Evolutionary conservation across 2,797 vertebrate species (phyloP).

Genomic region (Gadopsis marmoratus): DNA sequence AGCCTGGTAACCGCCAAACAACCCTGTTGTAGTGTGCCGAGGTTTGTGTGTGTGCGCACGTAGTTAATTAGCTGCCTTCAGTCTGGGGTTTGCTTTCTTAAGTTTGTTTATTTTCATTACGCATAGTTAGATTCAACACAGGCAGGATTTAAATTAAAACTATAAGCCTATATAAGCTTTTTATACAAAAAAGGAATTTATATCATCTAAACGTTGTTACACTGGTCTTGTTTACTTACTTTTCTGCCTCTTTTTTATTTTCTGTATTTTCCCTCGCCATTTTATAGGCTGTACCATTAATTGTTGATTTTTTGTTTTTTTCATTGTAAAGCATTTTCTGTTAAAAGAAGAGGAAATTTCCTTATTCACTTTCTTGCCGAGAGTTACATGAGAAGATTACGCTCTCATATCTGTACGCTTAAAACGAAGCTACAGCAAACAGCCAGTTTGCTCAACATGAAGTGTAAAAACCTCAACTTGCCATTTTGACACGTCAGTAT

Average conservation of each 20-base stretch:
- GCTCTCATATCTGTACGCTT: background rate
- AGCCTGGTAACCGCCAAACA: conserved; percentile 61
- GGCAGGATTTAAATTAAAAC: conserved; percentile 18
- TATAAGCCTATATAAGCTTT: conserved; percentile 2
- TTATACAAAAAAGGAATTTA: background rate
- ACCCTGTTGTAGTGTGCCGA: conserved; percentile 36
- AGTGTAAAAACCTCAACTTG: background rate
- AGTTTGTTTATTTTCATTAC: conserved; percentile 45
- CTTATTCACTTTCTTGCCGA: background rate
- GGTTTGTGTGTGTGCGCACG: conserved; percentile 26
- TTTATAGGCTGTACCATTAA: background rate
- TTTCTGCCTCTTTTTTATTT: background rate
- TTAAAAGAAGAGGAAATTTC: background rate
- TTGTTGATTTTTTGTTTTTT: background rate
- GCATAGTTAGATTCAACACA: conserved; percentile 3
- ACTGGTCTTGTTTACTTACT: background rate
- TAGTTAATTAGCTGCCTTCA: conserved; percentile 27
- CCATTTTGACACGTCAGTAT: background rate
- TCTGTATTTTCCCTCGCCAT: background rate
- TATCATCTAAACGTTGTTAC: background rate
- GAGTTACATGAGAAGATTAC: background rate
- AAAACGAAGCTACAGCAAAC: background rate
- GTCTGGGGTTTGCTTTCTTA: conserved; percentile 29
- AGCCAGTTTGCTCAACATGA: background rate
- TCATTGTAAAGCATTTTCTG: background rate